These are phyloP conservation scores for Phragmatobia fuliginosa DNA, from an alignment of 2,888 invertebrate genomes.

Conservation along the genomic window DNA sequence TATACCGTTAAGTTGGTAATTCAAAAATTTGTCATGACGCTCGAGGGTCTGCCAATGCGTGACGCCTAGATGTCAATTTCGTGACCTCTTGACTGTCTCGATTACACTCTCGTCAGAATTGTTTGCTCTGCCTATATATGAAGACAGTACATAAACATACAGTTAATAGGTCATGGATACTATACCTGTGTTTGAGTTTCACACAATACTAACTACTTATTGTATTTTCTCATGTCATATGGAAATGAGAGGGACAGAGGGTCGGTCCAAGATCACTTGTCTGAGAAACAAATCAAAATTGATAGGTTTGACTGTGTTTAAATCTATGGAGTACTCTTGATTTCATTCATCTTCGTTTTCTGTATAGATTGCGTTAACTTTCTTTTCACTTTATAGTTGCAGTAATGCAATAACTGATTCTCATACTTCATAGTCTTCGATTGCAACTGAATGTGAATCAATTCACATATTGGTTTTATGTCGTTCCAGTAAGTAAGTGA, in stretches of 20 bases:
- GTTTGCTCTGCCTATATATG: conserved; percentile 49
- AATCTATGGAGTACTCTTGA: too few relatives aligned
- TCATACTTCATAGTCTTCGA: too few relatives aligned
- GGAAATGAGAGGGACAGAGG: neutral
- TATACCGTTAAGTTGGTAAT: conserved; percentile 63
- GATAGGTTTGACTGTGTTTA: neutral
- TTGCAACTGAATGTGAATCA: too few relatives aligned
- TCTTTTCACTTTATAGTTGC: neutral
- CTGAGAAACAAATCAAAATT: neutral
- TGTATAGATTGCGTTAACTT: neutral
- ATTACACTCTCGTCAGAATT: conserved; percentile 62
- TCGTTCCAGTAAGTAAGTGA: too few relatives aligned
- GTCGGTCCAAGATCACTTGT: neutral
- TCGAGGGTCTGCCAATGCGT: conserved; percentile 53
- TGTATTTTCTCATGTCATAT: conserved; percentile 5
- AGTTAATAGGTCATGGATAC: conserved; percentile 47
- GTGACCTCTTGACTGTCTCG: conserved; percentile 65
- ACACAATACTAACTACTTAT: conserved; percentile 13
- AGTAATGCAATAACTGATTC: neutral
- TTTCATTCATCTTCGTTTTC: too few relatives aligned
- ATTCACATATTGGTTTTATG: too few relatives aligned
- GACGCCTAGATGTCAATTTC: conserved; percentile 60
- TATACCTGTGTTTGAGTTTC: conserved; percentile 9
- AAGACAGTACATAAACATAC: conserved; percentile 55
- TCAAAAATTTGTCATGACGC: conserved; percentile 67